A percentile compares a stretch with the other conserved stretches of the same genome.
These are phyloP conservation scores for Lepeophtheirus nordmannii DNA, from an alignment of 2,888 invertebrate species.

Conservation along the genomic window DNA sequence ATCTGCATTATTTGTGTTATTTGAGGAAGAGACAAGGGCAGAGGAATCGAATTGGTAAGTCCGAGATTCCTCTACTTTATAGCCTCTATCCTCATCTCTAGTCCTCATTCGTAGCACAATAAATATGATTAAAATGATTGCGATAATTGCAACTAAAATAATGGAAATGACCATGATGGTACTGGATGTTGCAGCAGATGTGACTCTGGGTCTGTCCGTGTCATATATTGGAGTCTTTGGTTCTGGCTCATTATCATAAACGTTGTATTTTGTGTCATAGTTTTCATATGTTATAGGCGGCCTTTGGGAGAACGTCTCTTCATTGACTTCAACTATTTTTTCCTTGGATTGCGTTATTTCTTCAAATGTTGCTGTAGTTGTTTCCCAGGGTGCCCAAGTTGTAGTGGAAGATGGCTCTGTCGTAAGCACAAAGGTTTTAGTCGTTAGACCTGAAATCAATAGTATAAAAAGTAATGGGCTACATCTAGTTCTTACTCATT, in stretches of 20 bases:
- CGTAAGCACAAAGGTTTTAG: neutral
- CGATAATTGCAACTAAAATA: slow-evolving; percentile 75
- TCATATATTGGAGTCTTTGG: slow-evolving; percentile 28
- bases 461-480: neutral
- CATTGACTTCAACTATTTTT: neutral
- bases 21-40: slow-evolving; percentile 26
- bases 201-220: slow-evolving; percentile 29
- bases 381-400: slow-evolving; percentile 12
- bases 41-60: slow-evolving; percentile 38
- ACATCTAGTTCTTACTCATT: neutral
- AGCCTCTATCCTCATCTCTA: slow-evolving; percentile 62
- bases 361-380: neutral
- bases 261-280: slow-evolving; percentile 24
- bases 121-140: slow-evolving; percentile 72
- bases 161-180: slow-evolving; percentile 68
- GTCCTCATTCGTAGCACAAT: slow-evolving; percentile 71
- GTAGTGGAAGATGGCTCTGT: neutral
- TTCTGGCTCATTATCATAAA: slow-evolving; percentile 19
- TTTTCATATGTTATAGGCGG: slow-evolving; percentile 34
- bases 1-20: slow-evolving; percentile 26
- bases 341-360: neutral
- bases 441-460: neutral
- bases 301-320: slow-evolving; percentile 46
- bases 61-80: slow-evolving; percentile 77
- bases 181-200: slow-evolving; percentile 31